Evolutionary conservation across 2,113 vertebrate species (phyloP), one percentile per base, ranked within the genome.

Genomic region (Halichoeres trimaculatus): DNA sequence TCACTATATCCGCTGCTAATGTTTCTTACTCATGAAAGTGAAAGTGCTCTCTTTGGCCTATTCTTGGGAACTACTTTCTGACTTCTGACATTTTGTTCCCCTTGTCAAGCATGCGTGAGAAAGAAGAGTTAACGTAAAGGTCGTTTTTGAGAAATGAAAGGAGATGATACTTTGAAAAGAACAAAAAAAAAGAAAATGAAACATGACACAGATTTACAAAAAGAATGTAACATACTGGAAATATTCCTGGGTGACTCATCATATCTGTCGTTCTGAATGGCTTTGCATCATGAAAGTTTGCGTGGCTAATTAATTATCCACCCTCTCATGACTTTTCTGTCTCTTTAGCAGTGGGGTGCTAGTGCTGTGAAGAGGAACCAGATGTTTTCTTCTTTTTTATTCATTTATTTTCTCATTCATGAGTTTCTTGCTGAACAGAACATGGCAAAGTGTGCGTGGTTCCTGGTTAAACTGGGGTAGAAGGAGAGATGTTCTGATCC

Each of bases 261-360:
- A 45, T 62, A 55, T 76, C 59, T 50, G 66, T 77, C 60, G 80
- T 47, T 16, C 20, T 53, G 54, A 77, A 53, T 72, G 61, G 34
- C 56, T 68, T 26, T 51, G 55, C 40, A 75, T 82, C 47, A 48
- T 47, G 54, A 66, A 68, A 70, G 26, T 59, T 64, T 64, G 65
- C 45, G 1, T 58, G 62, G 62, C 70, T 70, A 70, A 89, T 84
- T 69, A 84, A 84, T 84, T 56, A 70, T 84, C 75, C 74, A 30
- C 66, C 60, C 60, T 80, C 59, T 72, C 58, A 53, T 62, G 57
- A 71, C 67, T 71, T 38, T 34, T 61, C 59, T 51, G 63, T 58
- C 54, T 81, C 11, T 66, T 50, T 36, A 53, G 53, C 76, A 61
- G 86, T 38, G 38, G 70, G 70, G 68, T 10, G 50, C 34, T 34